Base-by-base conservation (phyloP, 2,888 invertebrate genomes). In the Drosophila paramelanica region DNA sequence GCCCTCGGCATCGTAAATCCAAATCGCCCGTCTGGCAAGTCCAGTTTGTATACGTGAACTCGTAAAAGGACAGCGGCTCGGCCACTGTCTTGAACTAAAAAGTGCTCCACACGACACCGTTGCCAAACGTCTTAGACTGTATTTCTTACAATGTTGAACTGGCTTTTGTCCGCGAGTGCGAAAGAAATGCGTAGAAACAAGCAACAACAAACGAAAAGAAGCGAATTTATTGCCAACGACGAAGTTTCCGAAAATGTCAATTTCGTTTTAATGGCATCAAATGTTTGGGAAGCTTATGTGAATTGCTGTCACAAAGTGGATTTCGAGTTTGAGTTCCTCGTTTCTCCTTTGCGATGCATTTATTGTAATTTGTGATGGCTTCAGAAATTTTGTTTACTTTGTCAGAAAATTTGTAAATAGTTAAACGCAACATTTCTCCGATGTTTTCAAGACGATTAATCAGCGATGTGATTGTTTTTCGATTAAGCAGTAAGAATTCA, bases 201-300 rank as follows among this genome's bases (percentile, higher is more conserved):
- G 64, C 53, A 61, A 33, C 53, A 42, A 39, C 51, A 36, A 50
- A 50, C 38, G 41, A 62, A 67, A 58, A 56, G 78, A 49, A 46
- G 46, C 39, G 59, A 70, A 88, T 85, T 86, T 86, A 89, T 88
- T 89, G 77, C 84, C 87, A 75, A 68, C 78, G 62, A 71, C 76
- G 84, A 73, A 89, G 79, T 81, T 79, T 76, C 78, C 76, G 77
- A 83, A 87, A 87, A 89, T 89, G 88, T 89, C 87, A 89, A 89
- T 87, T 89, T 79, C 75, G 59, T 84, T 81, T 89, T 81, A 73
- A 87, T 76, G 75, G 59, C 90, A 75, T 84, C 74, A 89, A 89
- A 87, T 89, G 86, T 78, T 87, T 88, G 73, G 60, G 70, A 45
- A 80, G 88, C 88, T 82, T 82, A 69, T 88, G 66, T 74, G 67